Conservation (phyloP, 1,140 invertebrate species). For the Drosophila erecta region DNA sequence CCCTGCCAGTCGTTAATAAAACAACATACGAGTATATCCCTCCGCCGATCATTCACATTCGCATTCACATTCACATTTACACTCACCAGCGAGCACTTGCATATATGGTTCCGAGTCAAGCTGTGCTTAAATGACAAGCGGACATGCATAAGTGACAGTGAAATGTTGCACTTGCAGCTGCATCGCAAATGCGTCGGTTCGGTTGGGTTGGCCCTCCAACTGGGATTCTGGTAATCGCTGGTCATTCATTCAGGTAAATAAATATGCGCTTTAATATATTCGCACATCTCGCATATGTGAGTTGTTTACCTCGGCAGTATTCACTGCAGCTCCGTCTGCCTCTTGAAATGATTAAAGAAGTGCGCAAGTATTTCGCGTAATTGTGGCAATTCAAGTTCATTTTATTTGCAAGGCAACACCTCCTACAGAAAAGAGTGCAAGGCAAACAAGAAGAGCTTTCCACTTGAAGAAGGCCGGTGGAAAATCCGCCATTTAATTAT, state of each 20-base stretch:
- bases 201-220: slow-evolving; percentile 19
- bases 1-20: slow-evolving; percentile 59
- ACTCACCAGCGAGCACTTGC: background rate
- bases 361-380: slow-evolving; percentile 12
- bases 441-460: background rate
- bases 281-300: slow-evolving; percentile 18
- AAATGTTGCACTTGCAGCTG: slow-evolving; percentile 63
- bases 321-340: background rate
- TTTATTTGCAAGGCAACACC: slow-evolving; percentile 21
- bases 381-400: slow-evolving; percentile 19
- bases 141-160: slow-evolving; percentile 77
- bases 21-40: slow-evolving; percentile 15
- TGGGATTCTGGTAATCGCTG: slow-evolving; percentile 41
- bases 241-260: slow-evolving; percentile 59
- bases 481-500: background rate
- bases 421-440: background rate
- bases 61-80: slow-evolving; percentile 3
- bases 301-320: background rate
- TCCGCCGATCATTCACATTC: slow-evolving; percentile 13
- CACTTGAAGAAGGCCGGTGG: background rate
- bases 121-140: slow-evolving; percentile 71
- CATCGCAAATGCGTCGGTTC: slow-evolving; percentile 29
- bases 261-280: slow-evolving; percentile 25
- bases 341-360: slow-evolving; percentile 13
- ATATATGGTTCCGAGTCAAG: slow-evolving; percentile 31